Base-by-base conservation (phyloP, 1,140 invertebrate species). In the Cydia splendana region DNA sequence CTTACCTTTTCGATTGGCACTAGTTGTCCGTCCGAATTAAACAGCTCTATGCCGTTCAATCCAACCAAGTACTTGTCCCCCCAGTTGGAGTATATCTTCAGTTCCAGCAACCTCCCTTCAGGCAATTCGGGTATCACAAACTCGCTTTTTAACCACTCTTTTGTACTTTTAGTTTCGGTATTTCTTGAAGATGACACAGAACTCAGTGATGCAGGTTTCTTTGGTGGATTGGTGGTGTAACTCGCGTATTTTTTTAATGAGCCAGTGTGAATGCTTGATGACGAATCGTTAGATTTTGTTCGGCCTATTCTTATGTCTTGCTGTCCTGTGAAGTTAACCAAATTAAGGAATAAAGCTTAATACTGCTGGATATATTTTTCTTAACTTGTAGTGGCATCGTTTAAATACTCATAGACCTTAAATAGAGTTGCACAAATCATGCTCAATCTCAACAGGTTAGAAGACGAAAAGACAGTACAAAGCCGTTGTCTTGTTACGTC, bases 21-120 rank as follows among this genome's bases (percentile, higher is more conserved):
- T 7, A 94, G 89, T 80, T 95, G 92, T 9, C 97, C 97, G 67
- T 93, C 93, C 75, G 88, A 89, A 76, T 95, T 95, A 87, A 97
- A 97, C 75, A 97, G 91, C 91, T 98, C 97, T 57, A 98, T 95
- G 0, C 97, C 97, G 85, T 97, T 97, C 13, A 98, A 87, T 12
- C 97, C 97, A 71, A 97, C 95, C 83, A 96, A 96, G 91, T 96
- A 95, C 81, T 95, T 95, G 86, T 98, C 97, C n/a, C 97, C 97
- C 97, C 97, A 98, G 20, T 97, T 97, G 5, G 94, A 95, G 62
- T 94, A 92, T 79, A 98, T 96, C 85, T 96, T 95, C 34, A 98
- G 92, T 75, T 95, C 94, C 77, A 98, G 87, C 73, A 95, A 85
- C 83, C 94, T 90, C 13, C 97, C 97, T 81, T 87, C 91, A 1